Evolutionary conservation across 2,888 invertebrate genomes (phyloP), one percentile per base, ranked within the genome.

Genomic region (Omphaloscelis lunosa): DNA sequence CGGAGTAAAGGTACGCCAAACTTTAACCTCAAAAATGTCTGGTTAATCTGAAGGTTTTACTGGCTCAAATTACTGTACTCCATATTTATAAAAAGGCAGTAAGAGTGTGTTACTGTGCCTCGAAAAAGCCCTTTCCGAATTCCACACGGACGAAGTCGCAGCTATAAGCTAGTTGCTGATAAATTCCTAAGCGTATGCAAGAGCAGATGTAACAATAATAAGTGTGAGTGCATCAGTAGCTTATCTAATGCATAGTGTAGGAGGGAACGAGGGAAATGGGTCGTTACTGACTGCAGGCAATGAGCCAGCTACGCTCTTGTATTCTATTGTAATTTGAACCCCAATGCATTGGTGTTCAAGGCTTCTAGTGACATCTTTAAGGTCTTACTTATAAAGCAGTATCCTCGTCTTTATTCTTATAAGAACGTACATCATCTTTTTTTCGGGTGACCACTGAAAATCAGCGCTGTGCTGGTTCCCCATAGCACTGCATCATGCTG

Each of bases 241-340:
- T 77, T 68, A 84, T 80, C 73, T 71, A 74, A 84, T 61, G 67
- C 45, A n/a, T 71, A 65, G 81, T 72, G 83, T 83, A 84, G 83
- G 83, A 77, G 77, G 56, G 45, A 72, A 80, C 41, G 45, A 58
- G 82, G 84, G 84, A 84, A 84, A 79, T 85, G 75, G 84, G 85
- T 84, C 82, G 61, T 84, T 85, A 85, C 51, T 63, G 51, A 67
- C 45, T 56, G 85, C 72, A 82, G 85, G 85, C 84, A 81, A 75
- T 69, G 74, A 84, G 84, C 82, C 82, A 84, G 82, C 72, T 41
- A 66, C 72, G 23, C 41, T 51, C 41, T 48, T 65, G 48, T 69
- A 61, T 71, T 34, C 59, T 75, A 85, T 84, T 75, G 84, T 84
- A 84, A 85, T 82, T 79, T 82, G 75, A 84, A 82, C 75, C 73